Evolutionary conservation across 2,797 vertebrate species (phyloP), one percentile per base, ranked within the genome.

Genomic region (Molossus molossus): DNA sequence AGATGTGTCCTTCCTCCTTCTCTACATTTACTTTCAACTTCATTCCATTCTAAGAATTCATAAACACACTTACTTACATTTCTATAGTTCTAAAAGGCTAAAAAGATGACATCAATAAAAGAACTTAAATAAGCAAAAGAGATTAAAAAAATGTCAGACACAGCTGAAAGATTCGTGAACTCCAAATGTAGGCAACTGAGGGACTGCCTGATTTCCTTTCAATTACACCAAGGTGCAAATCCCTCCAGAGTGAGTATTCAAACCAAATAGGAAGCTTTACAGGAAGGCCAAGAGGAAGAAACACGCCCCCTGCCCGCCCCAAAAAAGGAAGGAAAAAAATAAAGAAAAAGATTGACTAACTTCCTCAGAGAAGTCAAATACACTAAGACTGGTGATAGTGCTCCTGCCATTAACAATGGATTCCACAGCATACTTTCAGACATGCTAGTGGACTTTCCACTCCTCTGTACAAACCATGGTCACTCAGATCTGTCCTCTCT

Each of bases 31-130:
- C 21, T 95, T 94, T 60, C 60, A 92, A 83, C 80, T 94, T 90
- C 45, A 94, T 50, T n/a, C 70, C 69, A 80, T 29, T 67, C 29
- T 60, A 65, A 57, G 85, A 94, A 96, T 88, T 96, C 18, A 75
- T 86, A 95, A 92, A 23, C 37, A 92, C 17, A n/a, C 3, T 33
- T 50, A 64, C 15, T 21, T 82, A 13, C 73, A 83, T 94, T 85
- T 94, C 69, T 64, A 27, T 23, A 69, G 29, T 88, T 62, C 58
- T 87, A 91, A 83, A 37, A 77, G 55, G 58, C 12, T 88, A 10
- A 91, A 96, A 91, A 85, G 48, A 77, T 65, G 13, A 92, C 12
- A 17, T 58, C 25, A 89, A 67, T 80, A 92, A 94, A 94, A 94
- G 27, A 92, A 67, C 13, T 58, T 76, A 93, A 55, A 75, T 73